A percentile compares a stretch with the other conserved stretches of the same genome.
phyloP scores from a whole-genome alignment of 2,113 vertebrate species.

The Vombatus ursinus region DNA sequence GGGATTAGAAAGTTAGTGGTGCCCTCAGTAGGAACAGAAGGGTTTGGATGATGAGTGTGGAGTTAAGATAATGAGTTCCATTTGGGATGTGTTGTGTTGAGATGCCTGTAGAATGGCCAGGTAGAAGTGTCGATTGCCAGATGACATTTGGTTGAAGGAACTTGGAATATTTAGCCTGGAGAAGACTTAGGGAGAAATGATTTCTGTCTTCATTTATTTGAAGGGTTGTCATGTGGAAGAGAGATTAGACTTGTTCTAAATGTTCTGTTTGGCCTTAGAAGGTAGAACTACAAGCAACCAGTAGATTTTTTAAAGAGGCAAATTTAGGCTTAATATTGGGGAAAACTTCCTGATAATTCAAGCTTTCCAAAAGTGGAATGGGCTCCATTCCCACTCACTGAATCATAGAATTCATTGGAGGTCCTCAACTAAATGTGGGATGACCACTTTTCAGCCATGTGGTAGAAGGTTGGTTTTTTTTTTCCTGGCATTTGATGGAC shows the following conservation, averaged over 20 bases:
- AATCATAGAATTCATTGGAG: neutral
- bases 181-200: neutral
- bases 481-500: neutral
- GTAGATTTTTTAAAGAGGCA: neutral
- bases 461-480: neutral
- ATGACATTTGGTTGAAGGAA: neutral
- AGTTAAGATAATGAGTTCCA: neutral
- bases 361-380: neutral
- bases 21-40: neutral
- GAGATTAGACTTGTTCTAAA: neutral
- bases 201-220: neutral
- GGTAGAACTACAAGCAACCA: neutral
- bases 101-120: neutral
- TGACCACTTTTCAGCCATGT: neutral
- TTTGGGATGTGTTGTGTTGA: neutral
- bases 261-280: neutral
- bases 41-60: neutral
- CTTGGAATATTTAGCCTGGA: neutral
- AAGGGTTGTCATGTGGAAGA: neutral
- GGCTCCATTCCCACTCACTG: neutral
- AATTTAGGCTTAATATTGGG: neutral
- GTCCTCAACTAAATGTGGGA: neutral
- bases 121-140: neutral
- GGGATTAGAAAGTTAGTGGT: neutral
- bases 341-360: neutral